Percentiles rank a stretch among this genome's conserved stretches.
Conservation (phyloP, 2,797 vertebrate species). For the Pseudochaenichthys georgianus region DNA sequence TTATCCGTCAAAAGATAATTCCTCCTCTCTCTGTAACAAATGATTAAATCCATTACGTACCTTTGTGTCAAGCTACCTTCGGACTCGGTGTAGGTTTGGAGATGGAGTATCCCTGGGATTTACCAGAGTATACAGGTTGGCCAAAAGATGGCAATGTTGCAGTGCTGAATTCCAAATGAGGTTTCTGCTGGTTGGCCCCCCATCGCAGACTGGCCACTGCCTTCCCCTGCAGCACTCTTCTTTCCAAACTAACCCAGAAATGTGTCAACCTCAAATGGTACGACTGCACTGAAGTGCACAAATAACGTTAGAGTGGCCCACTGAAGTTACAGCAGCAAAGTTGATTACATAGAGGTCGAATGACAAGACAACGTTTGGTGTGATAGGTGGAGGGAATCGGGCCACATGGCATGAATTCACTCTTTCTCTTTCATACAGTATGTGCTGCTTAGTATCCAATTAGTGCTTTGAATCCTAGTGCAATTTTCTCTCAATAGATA, state of each 20-base stretch:
- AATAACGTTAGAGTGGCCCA: slow-evolving; percentile 52
- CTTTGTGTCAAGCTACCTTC: slow-evolving; percentile 56
- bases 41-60: slow-evolving; percentile 50
- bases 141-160: slow-evolving; percentile 92
- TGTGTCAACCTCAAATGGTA: slow-evolving; percentile 62
- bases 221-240: slow-evolving; percentile 69
- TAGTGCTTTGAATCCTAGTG: slow-evolving; percentile 9
- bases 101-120: slow-evolving; percentile 52
- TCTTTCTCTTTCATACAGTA: slow-evolving; percentile 16
- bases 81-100: slow-evolving; percentile 45
- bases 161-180: slow-evolving; percentile 84
- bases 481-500: neutral
- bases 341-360: slow-evolving; percentile 62
- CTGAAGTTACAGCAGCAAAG: slow-evolving; percentile 69
- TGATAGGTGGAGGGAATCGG: slow-evolving; percentile 52
- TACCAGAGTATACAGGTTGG: slow-evolving; percentile 74
- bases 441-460: slow-evolving; percentile 38
- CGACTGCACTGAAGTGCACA: slow-evolving; percentile 61
- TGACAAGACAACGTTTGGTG: slow-evolving; percentile 55
- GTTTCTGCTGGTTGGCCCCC: slow-evolving; percentile 57
- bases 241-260: slow-evolving; percentile 65
- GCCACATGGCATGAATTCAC: slow-evolving; percentile 27
- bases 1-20: slow-evolving; percentile 18
- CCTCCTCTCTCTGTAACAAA: slow-evolving; percentile 33
- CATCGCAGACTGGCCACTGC: slow-evolving; percentile 60